Conservation (phyloP, 2,797 vertebrate species). For the Microctenopoma stevenorrisi region DNA sequence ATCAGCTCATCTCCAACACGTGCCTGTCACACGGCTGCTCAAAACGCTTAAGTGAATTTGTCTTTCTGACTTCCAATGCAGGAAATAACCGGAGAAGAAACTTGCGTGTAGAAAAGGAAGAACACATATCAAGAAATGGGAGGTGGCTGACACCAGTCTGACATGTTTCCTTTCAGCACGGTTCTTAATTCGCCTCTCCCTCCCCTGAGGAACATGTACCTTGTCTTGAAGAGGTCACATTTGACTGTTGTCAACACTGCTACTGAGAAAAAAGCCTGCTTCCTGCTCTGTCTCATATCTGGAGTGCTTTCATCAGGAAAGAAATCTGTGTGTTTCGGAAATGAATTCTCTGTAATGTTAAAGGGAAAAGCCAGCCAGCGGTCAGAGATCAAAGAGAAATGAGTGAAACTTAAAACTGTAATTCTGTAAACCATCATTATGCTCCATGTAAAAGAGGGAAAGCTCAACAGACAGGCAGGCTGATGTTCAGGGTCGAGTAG, state of each 20-base stretch:
- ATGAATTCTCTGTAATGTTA: conserved; percentile 76
- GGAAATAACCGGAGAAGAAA: conserved; percentile 67
- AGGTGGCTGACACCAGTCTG: conserved; percentile 76
- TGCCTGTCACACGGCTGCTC: conserved; percentile 62
- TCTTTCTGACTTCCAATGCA: conserved; percentile 64
- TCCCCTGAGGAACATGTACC: conserved; percentile 77
- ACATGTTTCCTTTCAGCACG: conserved; percentile 78
- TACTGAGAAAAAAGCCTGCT: conserved; percentile 72
- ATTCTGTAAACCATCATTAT: conserved; percentile 81
- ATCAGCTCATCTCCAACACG: conserved; percentile 66
- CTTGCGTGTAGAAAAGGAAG: conserved; percentile 50
- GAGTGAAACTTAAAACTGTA: conserved; percentile 82
- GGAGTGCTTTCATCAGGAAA: conserved; percentile 79
- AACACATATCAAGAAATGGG: conserved; percentile 70
- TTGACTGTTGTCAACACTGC: conserved; percentile 82
- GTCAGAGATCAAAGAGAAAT: conserved; percentile 76
- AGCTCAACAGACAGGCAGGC: conserved; percentile 40
- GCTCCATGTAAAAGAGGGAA: conserved; percentile 66
- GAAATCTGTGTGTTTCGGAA: conserved; percentile 71
- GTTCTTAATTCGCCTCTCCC: conserved; percentile 71
- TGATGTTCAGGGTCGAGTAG: conserved; percentile 51
- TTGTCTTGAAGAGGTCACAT: conserved; percentile 80
- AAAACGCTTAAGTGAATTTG: conserved; percentile 53
- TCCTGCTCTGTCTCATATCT: conserved; percentile 83
- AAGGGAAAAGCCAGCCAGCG: conserved; percentile 66